These are phyloP conservation scores for Bergia sp. DNA, from an alignment of 92 coral and sea anemone genomes.

Conservation along the genomic window DNA sequence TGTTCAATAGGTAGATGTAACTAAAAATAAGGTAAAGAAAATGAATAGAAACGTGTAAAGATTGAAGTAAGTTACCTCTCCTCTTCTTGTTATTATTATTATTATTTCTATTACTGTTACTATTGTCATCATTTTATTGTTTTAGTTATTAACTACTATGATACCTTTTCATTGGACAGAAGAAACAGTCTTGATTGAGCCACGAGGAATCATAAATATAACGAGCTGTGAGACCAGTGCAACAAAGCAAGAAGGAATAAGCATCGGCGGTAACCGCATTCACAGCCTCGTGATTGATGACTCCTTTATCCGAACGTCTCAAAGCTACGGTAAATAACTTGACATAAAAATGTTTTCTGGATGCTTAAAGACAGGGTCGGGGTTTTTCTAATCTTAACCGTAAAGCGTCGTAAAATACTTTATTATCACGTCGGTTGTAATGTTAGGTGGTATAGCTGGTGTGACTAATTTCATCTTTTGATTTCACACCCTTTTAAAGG, in stretches of 20 bases:
- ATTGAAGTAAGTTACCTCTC: no score
- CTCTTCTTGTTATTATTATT: background rate
- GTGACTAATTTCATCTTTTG: background rate
- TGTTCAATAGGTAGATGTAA: no score
- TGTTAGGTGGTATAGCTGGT: background rate
- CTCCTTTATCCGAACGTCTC: slow-evolving; percentile 25
- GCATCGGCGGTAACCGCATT: slow-evolving; percentile 41
- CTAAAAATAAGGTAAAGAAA: no score
- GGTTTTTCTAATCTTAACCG: background rate
- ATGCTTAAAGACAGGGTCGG: background rate
- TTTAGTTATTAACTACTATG: background rate
- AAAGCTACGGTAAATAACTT: slow-evolving; percentile 33
- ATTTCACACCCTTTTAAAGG: background rate
- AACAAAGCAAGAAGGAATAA: slow-evolving; percentile 29
- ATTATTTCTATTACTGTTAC: background rate
- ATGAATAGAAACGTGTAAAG: no score
- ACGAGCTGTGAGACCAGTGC: background rate
- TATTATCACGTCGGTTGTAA: no score
- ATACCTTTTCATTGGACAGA: slow-evolving; percentile 1
- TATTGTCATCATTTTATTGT: background rate
- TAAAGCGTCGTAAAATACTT: no score
- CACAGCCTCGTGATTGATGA: slow-evolving; percentile 27
- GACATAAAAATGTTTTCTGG: background rate
- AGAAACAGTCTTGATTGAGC: background rate
- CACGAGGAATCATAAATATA: slow-evolving; percentile 9